These are phyloP conservation scores for Drosophila cyrtoloma DNA, from an alignment of 2,888 invertebrate genomes.

Conservation along the genomic window DNA sequence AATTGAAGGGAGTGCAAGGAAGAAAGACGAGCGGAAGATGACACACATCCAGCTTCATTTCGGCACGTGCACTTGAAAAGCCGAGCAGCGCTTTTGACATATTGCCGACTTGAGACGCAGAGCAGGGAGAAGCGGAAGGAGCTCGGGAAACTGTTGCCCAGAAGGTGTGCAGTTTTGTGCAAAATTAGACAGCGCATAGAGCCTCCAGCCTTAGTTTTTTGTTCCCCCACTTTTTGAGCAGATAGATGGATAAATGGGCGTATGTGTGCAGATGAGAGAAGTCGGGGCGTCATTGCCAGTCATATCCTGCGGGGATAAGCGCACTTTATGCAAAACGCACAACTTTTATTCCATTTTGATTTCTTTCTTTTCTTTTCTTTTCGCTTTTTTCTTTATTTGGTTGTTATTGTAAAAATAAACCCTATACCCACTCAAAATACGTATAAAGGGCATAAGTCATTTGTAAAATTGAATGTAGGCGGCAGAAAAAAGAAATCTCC, in stretches of 20 bases:
- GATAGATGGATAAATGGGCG: not conserved
- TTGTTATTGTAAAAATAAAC: no score
- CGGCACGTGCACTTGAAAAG: slow-evolving; percentile 78
- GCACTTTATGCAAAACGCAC: slow-evolving; percentile 79
- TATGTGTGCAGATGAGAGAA: slow-evolving; percentile 40
- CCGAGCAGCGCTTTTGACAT: slow-evolving; percentile 62
- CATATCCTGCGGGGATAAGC: slow-evolving; percentile 78
- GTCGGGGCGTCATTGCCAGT: slow-evolving; percentile 71
- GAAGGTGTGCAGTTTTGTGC: slow-evolving; percentile 60
- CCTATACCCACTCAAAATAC: slow-evolving; percentile 7
- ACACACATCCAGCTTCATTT: slow-evolving; percentile 77
- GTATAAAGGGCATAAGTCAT: not conserved
- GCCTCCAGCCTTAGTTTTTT: slow-evolving; percentile 49
- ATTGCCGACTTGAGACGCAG: slow-evolving; percentile 48
- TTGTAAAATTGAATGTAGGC: not conserved
- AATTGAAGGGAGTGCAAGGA: not conserved
- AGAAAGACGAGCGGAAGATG: slow-evolving; percentile 27
- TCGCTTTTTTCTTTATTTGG: slow-evolving; percentile 20
- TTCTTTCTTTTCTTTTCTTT: slow-evolving; percentile 52
- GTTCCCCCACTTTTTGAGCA: not conserved
- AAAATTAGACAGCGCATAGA: slow-evolving; percentile 70
- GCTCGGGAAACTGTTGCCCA: slow-evolving; percentile 24
- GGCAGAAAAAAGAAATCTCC: not conserved
- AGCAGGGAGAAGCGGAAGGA: not conserved
- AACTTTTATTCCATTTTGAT: slow-evolving; percentile 68